A percentile compares a stretch with the other conserved stretches of the same genome.
Evolutionary conservation across 2,888 invertebrate species (phyloP).

Genomic region (Noctua janthe): DNA sequence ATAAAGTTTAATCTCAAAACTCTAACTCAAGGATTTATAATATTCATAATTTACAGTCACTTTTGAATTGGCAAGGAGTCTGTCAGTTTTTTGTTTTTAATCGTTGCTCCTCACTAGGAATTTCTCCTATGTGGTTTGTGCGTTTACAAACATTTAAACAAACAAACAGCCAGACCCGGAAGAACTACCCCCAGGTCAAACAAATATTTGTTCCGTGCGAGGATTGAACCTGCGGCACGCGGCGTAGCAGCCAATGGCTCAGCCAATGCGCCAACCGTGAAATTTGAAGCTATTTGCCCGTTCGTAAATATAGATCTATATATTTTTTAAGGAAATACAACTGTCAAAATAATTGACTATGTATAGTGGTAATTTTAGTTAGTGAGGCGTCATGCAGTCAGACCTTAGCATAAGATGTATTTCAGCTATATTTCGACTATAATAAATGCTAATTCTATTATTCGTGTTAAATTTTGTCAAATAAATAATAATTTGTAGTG

Average conservation of each 20-base stretch:
- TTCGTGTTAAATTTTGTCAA: slow-evolving; percentile 30
- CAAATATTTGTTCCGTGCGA: background rate
- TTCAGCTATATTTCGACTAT: slow-evolving; percentile 25
- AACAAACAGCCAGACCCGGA: too few relatives aligned
- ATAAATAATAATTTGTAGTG: slow-evolving; percentile 13
- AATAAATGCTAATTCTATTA: slow-evolving; percentile 17
- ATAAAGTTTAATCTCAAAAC: background rate
- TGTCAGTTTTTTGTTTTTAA: background rate
- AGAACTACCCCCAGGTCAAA: too few relatives aligned
- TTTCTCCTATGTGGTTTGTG: background rate
- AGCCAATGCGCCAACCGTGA: background rate
- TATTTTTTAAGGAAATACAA: background rate
- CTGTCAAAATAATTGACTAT: background rate
- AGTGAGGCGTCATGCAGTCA: background rate
- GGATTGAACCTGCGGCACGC: background rate
- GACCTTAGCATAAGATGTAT: slow-evolving; percentile 8
- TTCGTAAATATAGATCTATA: background rate
- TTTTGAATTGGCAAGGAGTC: background rate
- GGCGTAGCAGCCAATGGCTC: background rate
- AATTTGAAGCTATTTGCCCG: background rate
- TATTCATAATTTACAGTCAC: background rate
- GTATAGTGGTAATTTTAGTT: background rate
- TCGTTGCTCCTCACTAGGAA: background rate
- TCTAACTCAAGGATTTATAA: background rate
- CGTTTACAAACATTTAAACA: too few relatives aligned